These are phyloP conservation scores for Turdus rufiventris DNA, from an alignment of 2,113 vertebrate genomes.

Conservation along the genomic window DNA sequence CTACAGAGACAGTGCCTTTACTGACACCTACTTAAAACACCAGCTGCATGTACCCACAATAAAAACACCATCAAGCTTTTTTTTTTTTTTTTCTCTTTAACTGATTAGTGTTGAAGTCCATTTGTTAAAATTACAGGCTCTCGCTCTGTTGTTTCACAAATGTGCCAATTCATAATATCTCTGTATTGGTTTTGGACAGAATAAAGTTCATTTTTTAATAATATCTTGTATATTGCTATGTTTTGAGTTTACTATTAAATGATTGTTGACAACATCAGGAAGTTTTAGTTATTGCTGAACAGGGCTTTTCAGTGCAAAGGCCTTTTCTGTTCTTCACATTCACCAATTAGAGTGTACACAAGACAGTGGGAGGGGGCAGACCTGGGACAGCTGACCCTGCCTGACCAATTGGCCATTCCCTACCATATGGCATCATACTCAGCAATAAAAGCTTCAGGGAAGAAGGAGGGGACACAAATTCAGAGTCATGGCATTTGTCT, in stretches of 20 bases:
- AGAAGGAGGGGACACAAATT: not conserved
- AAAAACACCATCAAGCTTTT: not conserved
- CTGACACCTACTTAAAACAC: not conserved
- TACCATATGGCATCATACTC: not conserved
- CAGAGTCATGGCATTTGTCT: not conserved
- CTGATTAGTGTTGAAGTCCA: not conserved
- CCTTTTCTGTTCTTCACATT: not conserved
- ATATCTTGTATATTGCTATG: not conserved
- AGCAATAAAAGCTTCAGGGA: not conserved
- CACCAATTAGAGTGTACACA: accelerated
- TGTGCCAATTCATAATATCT: not conserved
- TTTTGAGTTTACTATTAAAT: not conserved
- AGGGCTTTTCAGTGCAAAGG: not conserved
- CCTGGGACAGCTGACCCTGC: not conserved
- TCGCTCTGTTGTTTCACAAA: not conserved
- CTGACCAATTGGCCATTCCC: not conserved
- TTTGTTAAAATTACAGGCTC: not conserved
- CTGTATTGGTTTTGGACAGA: not conserved
- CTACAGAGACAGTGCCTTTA: not conserved
- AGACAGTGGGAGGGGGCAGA: accelerated
- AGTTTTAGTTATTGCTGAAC: not conserved
- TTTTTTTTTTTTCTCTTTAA: not conserved
- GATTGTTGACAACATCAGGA: not conserved
- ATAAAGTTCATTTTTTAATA: not conserved
- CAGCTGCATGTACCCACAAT: not conserved